Evolutionary conservation across 2,113 vertebrate species (phyloP), one percentile per base, ranked within the genome.

Genomic region (Chroicocephalus ridibundus): DNA sequence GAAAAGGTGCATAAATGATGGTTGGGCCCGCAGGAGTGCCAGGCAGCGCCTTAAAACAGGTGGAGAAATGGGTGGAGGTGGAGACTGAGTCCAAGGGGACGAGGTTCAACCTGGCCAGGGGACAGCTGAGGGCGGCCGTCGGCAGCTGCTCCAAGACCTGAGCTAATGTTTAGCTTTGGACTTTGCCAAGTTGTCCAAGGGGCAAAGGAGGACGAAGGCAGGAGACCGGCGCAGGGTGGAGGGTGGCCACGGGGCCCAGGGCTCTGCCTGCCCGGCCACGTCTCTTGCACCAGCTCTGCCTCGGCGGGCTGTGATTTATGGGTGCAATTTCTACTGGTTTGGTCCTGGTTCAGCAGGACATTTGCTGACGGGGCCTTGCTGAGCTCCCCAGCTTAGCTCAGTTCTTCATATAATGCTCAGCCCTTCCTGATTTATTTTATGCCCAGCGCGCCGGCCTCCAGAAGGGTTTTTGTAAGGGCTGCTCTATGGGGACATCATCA

Each of bases 151-250:
- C 70, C 21, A 9, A 38, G 20, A 32, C 70, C 86, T 2, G 91
- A 70, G 96, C 82, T 97, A 93, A 95, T 95, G 71, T 96, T 95
- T 94, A 96, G 91, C 96, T 93, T 80, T 40, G 76, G 82, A 93
- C 94, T 88, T 92, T 86, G 96, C 88, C 82, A 68, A 92, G 7
- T 22, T 65, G 86, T 74, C 79, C 86, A 94, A 93, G 68, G 93
- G 94, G 54, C 76, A 90, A 15, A 40, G 52, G 42, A 87, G 87
- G 68, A 44, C 3, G n/a, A 44, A 65, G 69, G 60, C 5, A 11
- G 51, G 74, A 52, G 78, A 46, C 14, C 42, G 1, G 0, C 1
- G 20, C 0, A 0, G 31, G 38, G 49, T 0, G 0, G 47, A 64
- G 38, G 9, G 72, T 11, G 60, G 84, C 77, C 12, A 0, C 6